Conservation (phyloP, 2,797 vertebrate species). For the Sternarchorhynchus goeldii region DNA sequence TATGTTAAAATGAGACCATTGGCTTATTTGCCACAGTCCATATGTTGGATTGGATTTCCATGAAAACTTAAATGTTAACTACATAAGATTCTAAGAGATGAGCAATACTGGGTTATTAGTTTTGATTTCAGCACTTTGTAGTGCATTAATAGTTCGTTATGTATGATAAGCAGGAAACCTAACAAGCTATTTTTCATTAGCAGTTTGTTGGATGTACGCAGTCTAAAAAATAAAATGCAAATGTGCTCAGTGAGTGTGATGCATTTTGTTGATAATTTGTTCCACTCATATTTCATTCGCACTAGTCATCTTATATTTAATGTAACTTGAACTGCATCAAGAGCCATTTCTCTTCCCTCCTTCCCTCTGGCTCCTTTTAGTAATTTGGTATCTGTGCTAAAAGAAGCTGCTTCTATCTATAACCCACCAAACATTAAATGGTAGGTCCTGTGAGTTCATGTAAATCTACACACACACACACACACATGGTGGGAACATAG, state of each 20-base stretch:
- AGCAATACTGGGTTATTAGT: background rate
- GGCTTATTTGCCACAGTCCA: background rate
- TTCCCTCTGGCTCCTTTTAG: conserved; percentile 2
- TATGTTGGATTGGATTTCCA: background rate
- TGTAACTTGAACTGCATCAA: background rate
- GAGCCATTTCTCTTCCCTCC: background rate
- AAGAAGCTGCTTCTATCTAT: conserved; percentile 10
- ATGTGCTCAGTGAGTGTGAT: background rate
- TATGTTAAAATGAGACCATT: too few species aligned
- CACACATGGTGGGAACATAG: background rate
- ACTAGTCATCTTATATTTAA: too few species aligned
- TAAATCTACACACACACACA: background rate
- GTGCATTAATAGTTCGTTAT: conserved; percentile 11
- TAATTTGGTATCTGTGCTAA: conserved; percentile 15
- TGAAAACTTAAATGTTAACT: conserved; percentile 16
- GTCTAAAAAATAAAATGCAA: background rate
- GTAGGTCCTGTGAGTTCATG: background rate
- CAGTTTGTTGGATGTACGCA: background rate
- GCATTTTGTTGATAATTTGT: background rate
- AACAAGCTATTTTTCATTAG: too few species aligned
- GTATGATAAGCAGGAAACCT: background rate
- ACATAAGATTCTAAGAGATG: background rate
- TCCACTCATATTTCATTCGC: conserved; percentile 2
- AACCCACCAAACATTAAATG: conserved; percentile 2
- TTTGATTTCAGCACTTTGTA: background rate